Conservation (phyloP, 2,797 vertebrate genomes). For the Ctenosaura bakeri region DNA sequence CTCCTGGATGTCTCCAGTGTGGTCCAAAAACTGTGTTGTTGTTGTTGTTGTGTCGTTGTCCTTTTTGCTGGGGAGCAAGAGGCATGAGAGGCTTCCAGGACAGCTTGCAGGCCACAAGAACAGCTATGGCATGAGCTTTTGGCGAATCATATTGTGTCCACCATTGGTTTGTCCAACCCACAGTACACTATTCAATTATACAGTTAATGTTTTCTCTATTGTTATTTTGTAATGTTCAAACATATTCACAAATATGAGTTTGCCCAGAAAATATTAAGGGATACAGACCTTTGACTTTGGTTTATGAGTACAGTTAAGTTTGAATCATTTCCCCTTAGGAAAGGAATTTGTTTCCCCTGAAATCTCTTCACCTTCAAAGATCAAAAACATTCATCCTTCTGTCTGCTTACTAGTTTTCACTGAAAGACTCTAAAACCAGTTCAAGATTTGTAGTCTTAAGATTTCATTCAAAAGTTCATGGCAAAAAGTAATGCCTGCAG, state of each 20-base stretch:
- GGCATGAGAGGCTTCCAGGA: too few species aligned
- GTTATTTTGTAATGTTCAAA: too few species aligned
- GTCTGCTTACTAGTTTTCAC: not conserved
- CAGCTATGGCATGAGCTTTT: too few species aligned
- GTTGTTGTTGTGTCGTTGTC: too few species aligned
- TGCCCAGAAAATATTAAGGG: not conserved
- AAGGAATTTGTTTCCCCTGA: not conserved
- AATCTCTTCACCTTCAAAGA: not conserved
- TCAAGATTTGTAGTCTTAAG: not conserved
- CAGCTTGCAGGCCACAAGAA: too few species aligned
- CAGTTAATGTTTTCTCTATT: too few species aligned
- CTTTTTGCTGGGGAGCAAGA: too few species aligned
- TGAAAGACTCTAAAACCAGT: not conserved
- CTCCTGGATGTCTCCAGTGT: too few species aligned
- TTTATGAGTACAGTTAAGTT: not conserved
- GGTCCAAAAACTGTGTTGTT: too few species aligned
- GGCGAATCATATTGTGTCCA: too few species aligned
- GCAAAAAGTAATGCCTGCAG: too few species aligned
- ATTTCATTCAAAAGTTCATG: not conserved
- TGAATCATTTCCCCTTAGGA: not conserved
- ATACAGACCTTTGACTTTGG: not conserved
- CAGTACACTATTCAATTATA: not conserved
- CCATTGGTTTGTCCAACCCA: too few species aligned
- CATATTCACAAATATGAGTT: not conserved
- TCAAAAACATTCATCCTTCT: not conserved